Evolutionary conservation across 2,888 invertebrate species (phyloP), one percentile per base, ranked within the genome.

Genomic region (Aphrophora alni): DNA sequence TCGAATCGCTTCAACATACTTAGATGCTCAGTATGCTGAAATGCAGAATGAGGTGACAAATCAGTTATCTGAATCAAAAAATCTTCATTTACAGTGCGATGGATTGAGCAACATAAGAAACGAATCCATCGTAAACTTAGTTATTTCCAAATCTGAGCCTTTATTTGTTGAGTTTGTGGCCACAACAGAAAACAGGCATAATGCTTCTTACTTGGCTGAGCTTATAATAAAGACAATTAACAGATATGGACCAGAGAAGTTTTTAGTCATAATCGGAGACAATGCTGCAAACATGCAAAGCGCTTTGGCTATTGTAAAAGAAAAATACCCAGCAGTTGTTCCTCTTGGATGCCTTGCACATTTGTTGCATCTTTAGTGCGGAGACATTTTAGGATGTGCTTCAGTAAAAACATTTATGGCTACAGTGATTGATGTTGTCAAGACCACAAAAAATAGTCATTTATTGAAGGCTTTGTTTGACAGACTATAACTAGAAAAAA

Each of bases 91-190:
- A 33, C 77, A 80, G 24, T 77, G 80, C 26, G 77, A 80, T 38
- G 77, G 73, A 7, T 80, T 77, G 80, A 80, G 76, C 33, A 76
- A 75, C 51, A 17, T 81, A 14, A 74, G 83, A 70, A 84, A 84
- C 78, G 82, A 84, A 75, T 44, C 73, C n/a, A 83, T 82, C n/a
- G 77, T 82, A 17, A 84, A 81, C 69, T 82, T 84, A 77, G 74
- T 84, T 14, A 71, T 83, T 21, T 82, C 80, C 24, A 83, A 77
- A 73, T 82, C 84, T 44, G 81, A 83, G 59, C 83, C 82, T 68
- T 25, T 81, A n/a, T 82, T 82, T 78, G 80, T 82, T 27, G 82
- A 84, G 69, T 84, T 82, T 38, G 68, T 83, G 26, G 69, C 75
- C 33, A 81, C 83, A 17, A 80, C 83, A 73, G 51, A 7, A 21